phyloP scores from a whole-genome alignment of 2,888 invertebrate genomes.

The Drymonia ruficornis region DNA sequence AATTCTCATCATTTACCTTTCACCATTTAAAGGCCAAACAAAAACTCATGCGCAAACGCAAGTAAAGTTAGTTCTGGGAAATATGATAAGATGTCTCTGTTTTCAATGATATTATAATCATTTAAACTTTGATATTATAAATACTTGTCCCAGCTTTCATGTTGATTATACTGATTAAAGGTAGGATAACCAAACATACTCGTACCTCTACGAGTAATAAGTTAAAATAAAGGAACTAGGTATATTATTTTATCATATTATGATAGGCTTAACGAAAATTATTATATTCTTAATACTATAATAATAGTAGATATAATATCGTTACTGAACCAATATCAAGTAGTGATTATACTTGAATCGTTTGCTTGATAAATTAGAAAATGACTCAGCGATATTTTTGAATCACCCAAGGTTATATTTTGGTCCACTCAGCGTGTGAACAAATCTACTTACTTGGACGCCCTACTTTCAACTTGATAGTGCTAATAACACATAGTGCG shows the following conservation, averaged over 20 bases:
- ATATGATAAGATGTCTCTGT: neutral
- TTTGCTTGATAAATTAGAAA: neutral
- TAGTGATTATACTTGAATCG: too few relatives aligned
- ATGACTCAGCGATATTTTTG: constrained; percentile 27
- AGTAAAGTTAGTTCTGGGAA: neutral
- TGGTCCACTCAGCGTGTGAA: constrained; percentile 60
- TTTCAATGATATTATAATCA: neutral
- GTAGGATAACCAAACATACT: too few relatives aligned
- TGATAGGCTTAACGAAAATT: too few relatives aligned
- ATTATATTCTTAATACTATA: too few relatives aligned
- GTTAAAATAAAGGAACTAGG: too few relatives aligned
- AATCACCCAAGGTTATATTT: constrained; percentile 46
- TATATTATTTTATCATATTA: too few relatives aligned
- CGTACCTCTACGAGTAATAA: too few relatives aligned
- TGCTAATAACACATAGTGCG: constrained; percentile 57
- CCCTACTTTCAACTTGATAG: constrained; percentile 61
- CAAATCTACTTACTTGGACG: constrained; percentile 46
- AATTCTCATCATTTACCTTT: neutral
- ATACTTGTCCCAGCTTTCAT: too few relatives aligned
- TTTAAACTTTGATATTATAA: too few relatives aligned
- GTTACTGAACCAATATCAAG: too few relatives aligned
- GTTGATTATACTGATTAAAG: too few relatives aligned
- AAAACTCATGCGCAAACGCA: neutral
- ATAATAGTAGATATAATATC: too few relatives aligned
- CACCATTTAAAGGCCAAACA: neutral